Evolutionary conservation across 2,888 invertebrate species (phyloP).

Genomic region (Abrostola triplasia): DNA sequence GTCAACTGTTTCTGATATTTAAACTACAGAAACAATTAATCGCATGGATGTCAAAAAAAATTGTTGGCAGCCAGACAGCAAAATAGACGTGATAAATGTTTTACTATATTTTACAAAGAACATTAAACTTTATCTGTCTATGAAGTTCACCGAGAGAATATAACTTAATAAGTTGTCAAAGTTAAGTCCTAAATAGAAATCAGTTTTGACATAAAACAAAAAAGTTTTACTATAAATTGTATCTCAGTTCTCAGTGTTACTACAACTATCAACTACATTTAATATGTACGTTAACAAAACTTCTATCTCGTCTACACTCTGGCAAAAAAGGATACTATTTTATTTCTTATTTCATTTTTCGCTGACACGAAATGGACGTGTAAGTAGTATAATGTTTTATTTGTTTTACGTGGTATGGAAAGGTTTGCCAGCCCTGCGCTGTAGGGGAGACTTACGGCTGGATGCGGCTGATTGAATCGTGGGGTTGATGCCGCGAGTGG

Average conservation of each 20-base stretch:
- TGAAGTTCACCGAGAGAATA: neutral
- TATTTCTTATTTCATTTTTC: neutral
- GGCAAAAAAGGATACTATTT: neutral
- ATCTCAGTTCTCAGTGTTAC: neutral
- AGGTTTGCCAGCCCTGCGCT: neutral
- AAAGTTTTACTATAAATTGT: neutral
- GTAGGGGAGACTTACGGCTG: neutral
- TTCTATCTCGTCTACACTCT: neutral
- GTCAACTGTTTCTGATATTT: too few species aligned
- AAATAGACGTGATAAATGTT: too few species aligned
- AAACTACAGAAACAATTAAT: too few species aligned
- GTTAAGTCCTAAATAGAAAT: neutral
- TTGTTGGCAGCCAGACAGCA: too few species aligned
- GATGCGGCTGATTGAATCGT: constrained; percentile 14
- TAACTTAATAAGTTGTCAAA: neutral
- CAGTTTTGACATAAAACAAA: constrained; percentile 1
- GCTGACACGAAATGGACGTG: constrained; percentile 1
- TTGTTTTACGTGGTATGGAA: neutral
- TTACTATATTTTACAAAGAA: too few species aligned
- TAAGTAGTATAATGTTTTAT: constrained; percentile 6
- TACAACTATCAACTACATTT: neutral
- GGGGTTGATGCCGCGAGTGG: neutral
- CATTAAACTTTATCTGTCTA: too few species aligned
- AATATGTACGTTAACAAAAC: constrained; percentile 1
- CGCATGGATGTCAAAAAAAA: too few species aligned